Percentiles rank a stretch among this genome's conserved stretches.
These are phyloP conservation scores for Scleropages formosus DNA, from an alignment of 2,797 vertebrate species.

Conservation along the genomic window DNA sequence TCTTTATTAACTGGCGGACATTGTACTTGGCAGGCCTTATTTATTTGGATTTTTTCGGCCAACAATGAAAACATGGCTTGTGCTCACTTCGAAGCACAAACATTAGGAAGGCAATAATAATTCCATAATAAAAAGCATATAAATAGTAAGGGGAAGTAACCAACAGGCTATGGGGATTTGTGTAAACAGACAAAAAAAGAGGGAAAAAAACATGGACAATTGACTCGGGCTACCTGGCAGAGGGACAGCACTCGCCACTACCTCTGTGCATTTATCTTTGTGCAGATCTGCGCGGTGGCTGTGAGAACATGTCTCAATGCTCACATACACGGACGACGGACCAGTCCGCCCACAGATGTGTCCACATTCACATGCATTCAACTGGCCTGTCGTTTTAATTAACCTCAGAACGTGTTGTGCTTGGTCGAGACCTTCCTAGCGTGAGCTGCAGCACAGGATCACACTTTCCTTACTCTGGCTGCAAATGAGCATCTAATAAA, in stretches of 20 bases:
- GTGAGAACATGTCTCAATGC: background rate
- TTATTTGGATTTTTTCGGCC: conserved; percentile 62
- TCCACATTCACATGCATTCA: conserved; percentile 30
- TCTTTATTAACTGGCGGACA: conserved; percentile 56
- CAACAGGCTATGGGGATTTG: conserved; percentile 50
- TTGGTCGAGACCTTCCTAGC: conserved; percentile 47
- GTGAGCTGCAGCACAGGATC: background rate
- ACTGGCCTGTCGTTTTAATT: conserved; percentile 61
- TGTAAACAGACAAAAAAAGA: conserved; percentile 69
- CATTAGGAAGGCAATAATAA: conserved; percentile 67
- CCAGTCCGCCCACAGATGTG: background rate
- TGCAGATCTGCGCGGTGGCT: conserved; percentile 24
- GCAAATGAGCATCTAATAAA: conserved; percentile 63
- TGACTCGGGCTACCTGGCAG: conserved; percentile 60
- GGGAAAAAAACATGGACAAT: conserved; percentile 64
- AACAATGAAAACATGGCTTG: conserved; percentile 67
- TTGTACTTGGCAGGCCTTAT: conserved; percentile 62
- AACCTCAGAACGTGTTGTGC: conserved; percentile 55
- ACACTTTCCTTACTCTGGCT: conserved; percentile 33
- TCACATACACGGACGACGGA: background rate
- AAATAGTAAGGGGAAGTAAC: conserved; percentile 66
- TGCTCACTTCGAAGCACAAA: conserved; percentile 52
- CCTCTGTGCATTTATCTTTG: conserved; percentile 38
- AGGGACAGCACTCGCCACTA: conserved; percentile 53
- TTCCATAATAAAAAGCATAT: conserved; percentile 60